Evolutionary conservation across 2,888 invertebrate species (phyloP).

Genomic region (Frankliniella fusca): DNA sequence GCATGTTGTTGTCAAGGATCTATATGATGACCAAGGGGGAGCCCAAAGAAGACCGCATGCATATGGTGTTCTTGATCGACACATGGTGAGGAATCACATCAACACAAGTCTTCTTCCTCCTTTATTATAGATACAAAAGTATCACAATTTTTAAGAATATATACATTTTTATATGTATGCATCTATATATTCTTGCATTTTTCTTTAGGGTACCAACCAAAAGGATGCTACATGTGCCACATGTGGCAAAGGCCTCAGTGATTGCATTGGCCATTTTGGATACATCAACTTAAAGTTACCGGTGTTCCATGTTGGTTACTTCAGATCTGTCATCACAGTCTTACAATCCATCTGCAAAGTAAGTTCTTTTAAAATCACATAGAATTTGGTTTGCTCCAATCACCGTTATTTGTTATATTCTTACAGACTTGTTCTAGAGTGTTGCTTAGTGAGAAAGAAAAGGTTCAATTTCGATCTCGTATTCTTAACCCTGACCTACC

Average conservation of each 20-base stretch:
- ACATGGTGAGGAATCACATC: slow-evolving; percentile 62
- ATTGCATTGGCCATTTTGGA: slow-evolving; percentile 97
- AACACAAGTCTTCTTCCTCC: no score
- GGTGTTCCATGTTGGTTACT: slow-evolving; percentile 96
- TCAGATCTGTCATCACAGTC: slow-evolving; percentile 82
- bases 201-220: slow-evolving; percentile 75
- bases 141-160: not conserved
- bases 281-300: slow-evolving; percentile 93
- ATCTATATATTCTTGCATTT: slow-evolving; percentile 29
- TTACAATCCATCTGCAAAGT: slow-evolving; percentile 96
- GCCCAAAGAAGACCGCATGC: slow-evolving; percentile 58
- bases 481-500: slow-evolving; percentile 76
- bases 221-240: slow-evolving; percentile 84
- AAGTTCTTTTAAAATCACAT: slow-evolving; percentile 37
- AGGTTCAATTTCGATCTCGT: slow-evolving; percentile 63
- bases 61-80: slow-evolving; percentile 86
- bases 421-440: slow-evolving; percentile 66
- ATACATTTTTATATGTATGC: slow-evolving; percentile 29
- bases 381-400: not conserved
- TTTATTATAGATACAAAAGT: no score
- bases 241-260: slow-evolving; percentile 84
- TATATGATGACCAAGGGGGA: slow-evolving; percentile 61
- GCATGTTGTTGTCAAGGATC: slow-evolving; percentile 85
- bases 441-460: slow-evolving; percentile 67
- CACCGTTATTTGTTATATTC: not conserved